These are phyloP conservation scores for Callipepla squamata DNA, from an alignment of 2,113 vertebrate species.

Conservation along the genomic window DNA sequence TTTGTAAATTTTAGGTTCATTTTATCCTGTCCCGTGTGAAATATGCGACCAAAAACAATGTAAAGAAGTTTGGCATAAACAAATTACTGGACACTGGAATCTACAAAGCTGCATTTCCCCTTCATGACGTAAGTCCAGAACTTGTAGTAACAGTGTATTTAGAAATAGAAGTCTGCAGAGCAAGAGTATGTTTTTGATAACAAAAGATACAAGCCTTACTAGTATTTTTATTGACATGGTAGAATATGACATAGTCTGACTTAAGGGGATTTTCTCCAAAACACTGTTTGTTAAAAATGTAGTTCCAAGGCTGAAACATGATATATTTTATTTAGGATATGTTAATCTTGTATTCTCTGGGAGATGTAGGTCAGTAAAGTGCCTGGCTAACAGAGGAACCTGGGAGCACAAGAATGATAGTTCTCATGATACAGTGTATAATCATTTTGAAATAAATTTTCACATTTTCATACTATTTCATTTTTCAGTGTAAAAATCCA, in stretches of 20 bases:
- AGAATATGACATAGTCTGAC: neutral
- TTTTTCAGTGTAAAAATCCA: neutral
- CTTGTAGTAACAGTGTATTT: neutral
- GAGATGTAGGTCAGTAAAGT: neutral
- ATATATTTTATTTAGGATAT: neutral
- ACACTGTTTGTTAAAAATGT: neutral
- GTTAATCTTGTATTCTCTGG: neutral
- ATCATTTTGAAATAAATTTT: neutral
- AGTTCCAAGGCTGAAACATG: neutral
- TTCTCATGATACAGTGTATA: neutral
- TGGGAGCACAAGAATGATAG: neutral
- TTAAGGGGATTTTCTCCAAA: neutral
- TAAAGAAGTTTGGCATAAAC: constrained; percentile 91
- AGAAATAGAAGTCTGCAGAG: neutral
- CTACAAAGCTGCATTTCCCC: constrained; percentile 93
- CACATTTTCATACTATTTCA: neutral
- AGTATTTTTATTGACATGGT: neutral
- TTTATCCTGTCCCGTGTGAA: constrained; percentile 89
- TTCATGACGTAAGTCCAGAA: constrained; percentile 89
- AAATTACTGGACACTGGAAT: constrained; percentile 87
- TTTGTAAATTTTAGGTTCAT: constrained; percentile 80
- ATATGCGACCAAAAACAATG: constrained; percentile 81
- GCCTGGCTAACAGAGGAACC: neutral
- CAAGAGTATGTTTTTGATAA: neutral
- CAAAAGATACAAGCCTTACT: neutral